Base-by-base conservation (phyloP, 2,797 vertebrate species). In the Sylvia borin region DNA sequence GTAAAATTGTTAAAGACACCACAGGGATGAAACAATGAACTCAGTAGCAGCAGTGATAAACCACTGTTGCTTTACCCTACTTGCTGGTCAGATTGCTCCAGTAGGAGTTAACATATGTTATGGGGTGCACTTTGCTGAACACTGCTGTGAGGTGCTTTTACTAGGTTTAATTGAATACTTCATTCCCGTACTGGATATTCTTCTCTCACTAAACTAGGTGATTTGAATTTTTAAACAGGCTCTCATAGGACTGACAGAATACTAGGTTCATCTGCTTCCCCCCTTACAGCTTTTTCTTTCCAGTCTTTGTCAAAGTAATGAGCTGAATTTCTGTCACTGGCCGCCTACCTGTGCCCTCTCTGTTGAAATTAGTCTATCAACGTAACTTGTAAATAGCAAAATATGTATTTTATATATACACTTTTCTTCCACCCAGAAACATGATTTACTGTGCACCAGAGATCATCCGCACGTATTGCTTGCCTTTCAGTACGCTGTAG, bases 1-100 rank as follows among this genome's bases (percentile, higher is more conserved):
- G 74, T 82, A 88, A 90, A 96, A 88, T 85, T 95, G 90, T 95
- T 94, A 82, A 93, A 95, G 87, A 84, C 61, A 45, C 66, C 42
- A 9, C 75, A 72, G 93, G 83, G 71, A 72, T 93, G 90, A 95
- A 95, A 87, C 90, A 93, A 81, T 86, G 85, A 92, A 48, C 70
- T 95, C 53, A 29, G 88, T 73, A 83, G 43, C 48, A 70, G 36
- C 24, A 61, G 48, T 40, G 90, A 85, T 72, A 90, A 96, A 85
- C 75, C 54, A 47, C 66, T 36, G 31, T 75, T 80, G 54, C n/a
- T 74, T 95, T 83, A 47, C 77, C 38, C 22, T n/a, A n/a, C 42
- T 86, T 85, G 55, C 67, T 89, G 73, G 25, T 84, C 80, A 85
- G 78, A 68, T 90, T 8, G 29, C 50, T 92, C 50, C 47, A n/a